phyloP scores from a whole-genome alignment of 2,797 vertebrate species.

The Cercopithecus hamlyni region DNA sequence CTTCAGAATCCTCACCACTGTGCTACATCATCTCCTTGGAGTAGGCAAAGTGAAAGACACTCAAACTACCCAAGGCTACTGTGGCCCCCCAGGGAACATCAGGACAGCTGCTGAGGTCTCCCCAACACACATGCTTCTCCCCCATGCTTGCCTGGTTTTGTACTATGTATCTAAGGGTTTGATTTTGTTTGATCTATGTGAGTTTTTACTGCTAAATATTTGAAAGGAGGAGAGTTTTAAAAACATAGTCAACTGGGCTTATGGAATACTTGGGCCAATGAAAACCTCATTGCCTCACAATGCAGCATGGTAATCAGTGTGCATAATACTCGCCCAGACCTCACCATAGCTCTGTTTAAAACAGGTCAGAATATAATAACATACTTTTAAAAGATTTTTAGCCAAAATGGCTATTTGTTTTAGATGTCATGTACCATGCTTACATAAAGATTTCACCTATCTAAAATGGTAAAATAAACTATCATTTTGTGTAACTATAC shows the following conservation, averaged over 20 bases:
- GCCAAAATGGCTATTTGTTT: background rate
- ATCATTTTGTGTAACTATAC: background rate
- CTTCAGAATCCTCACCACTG: background rate
- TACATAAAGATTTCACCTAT: constrained; percentile 2
- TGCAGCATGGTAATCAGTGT: background rate
- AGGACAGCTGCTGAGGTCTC: background rate
- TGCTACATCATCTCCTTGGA: background rate
- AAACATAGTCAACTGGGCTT: background rate
- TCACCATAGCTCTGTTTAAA: background rate
- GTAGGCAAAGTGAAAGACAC: background rate
- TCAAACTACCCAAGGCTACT: background rate
- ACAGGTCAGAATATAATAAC: background rate
- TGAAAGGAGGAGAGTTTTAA: background rate
- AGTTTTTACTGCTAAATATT: constrained; percentile 20
- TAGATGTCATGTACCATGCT: background rate
- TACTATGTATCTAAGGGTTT: background rate
- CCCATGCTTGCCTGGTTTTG: background rate
- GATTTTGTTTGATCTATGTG: background rate
- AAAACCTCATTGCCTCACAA: background rate
- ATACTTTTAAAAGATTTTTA: background rate
- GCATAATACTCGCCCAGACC: background rate
- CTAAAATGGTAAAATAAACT: background rate
- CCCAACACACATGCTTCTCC: background rate
- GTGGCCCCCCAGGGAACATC: background rate
- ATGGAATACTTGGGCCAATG: background rate